Evolutionary conservation across 2,113 vertebrate genomes (phyloP), one percentile per base, ranked within the genome.

Genomic region (Euleptes europaea): DNA sequence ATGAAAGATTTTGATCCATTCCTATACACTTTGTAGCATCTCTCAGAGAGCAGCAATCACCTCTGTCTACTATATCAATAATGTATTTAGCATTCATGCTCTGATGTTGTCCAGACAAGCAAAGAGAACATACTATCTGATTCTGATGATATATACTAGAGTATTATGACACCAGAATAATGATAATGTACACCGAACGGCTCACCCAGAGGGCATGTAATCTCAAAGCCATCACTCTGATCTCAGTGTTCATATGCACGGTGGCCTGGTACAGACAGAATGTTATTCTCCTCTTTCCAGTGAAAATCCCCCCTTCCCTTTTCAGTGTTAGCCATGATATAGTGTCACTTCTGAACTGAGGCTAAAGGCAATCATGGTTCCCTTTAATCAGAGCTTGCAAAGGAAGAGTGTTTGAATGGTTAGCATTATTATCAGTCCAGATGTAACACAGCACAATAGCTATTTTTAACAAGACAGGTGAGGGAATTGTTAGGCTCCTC

Each of bases 71-170:
- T 15, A n/a, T 40, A 77, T 3, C 0, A 83, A 23, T 70, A 84
- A 86, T 2, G 6, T 78, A 74, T 84, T 35, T 70, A 33, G 13
- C 60, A 88, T 78, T 89, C 14, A 1, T 19, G 15, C 15, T 88
- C 90, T 80, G 70, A 66, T 51, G 76, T 54, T n/a, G n/a, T 23
- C 74, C 74, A 51, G 72, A 80, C 40, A 73, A 73, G 17, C n/a
- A 44, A n/a, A 19, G 49, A 74, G 31, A 70, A 83, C 38, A 26
- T 11, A 70, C 28, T 44, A 70, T 8, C 31, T 78, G 49, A 33
- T 89, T 89, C 35, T 47, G 80, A 49, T 4, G 17, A 65, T 74
- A 15, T 49, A 84, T 5, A 82, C 1, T 21, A 74, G 0, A 0
- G 51, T 47, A 85, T 28, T 67, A 11, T 69, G 23, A 84, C 67